phyloP scores from a whole-genome alignment of 2,113 vertebrate genomes.

The Tauraco erythrolophus region DNA sequence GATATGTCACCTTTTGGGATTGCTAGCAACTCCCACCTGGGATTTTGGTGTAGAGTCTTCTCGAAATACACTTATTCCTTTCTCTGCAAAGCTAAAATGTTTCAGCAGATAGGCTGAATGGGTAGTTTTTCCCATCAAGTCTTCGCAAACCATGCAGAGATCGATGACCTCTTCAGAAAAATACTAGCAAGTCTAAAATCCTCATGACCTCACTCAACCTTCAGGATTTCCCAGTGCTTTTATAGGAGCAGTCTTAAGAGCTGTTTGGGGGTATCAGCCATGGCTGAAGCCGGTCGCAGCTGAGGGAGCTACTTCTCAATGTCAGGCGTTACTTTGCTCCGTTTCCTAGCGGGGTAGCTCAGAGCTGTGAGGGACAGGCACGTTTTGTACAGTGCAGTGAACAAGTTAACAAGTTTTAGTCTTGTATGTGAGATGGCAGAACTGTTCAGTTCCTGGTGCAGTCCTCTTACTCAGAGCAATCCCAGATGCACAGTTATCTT shows the following conservation, averaged over 20 bases:
- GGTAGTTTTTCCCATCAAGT: not conserved
- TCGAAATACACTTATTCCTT: not conserved
- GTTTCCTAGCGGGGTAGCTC: not conserved
- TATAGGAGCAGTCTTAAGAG: not conserved
- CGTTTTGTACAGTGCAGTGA: not conserved
- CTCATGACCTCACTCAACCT: not conserved
- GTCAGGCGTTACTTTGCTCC: not conserved
- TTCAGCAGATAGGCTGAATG: not conserved
- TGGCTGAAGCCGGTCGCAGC: not conserved
- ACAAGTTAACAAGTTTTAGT: not conserved
- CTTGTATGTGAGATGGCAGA: rapidly evolving
- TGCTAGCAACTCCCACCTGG: not conserved
- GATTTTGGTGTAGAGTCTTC: not conserved
- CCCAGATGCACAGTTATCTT: not conserved
- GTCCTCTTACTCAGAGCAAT: not conserved
- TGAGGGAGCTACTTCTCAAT: not conserved
- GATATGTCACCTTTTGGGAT: not conserved
- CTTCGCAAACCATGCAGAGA: rapidly evolving
- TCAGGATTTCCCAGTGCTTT: not conserved
- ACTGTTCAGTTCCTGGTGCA: not conserved
- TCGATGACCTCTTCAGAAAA: not conserved
- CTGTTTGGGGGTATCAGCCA: not conserved
- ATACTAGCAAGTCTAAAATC: not conserved
- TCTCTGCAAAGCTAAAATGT: not conserved
- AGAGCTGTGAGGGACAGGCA: not conserved